Evolutionary conservation across 2,888 invertebrate genomes (phyloP).

Genomic region (Charanyca ferruginea): DNA sequence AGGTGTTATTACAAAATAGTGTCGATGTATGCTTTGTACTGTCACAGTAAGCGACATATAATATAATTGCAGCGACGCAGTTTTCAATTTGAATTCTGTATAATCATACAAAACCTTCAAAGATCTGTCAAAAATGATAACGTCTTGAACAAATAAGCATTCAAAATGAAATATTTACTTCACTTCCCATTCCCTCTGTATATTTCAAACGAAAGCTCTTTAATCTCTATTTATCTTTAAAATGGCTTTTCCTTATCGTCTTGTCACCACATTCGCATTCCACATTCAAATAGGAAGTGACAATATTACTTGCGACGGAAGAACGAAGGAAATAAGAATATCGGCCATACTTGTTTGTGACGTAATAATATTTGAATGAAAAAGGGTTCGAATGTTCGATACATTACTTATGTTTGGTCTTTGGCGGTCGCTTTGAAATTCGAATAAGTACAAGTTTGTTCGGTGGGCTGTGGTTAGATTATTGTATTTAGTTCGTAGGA

Average conservation of each 20-base stretch:
- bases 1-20: too few relatives aligned
- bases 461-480: slow-evolving; percentile 31
- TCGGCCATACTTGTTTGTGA: slow-evolving; percentile 66
- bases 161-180: slow-evolving; percentile 17
- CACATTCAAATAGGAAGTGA: slow-evolving; percentile 59
- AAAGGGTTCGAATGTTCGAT: slow-evolving; percentile 63
- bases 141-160: not conserved
- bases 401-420: slow-evolving; percentile 38
- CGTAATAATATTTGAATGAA: slow-evolving; percentile 71
- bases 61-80: too few relatives aligned
- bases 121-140: not conserved
- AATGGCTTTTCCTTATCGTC: slow-evolving; percentile 50
- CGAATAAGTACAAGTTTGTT: slow-evolving; percentile 30
- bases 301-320: slow-evolving; percentile 57
- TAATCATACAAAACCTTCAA: not conserved
- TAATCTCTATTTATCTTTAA: slow-evolving; percentile 55
- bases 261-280: slow-evolving; percentile 49
- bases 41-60: too few relatives aligned
- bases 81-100: too few relatives aligned
- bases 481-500: slow-evolving; percentile 17
- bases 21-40: too few relatives aligned
- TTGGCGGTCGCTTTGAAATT: slow-evolving; percentile 40
- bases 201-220: slow-evolving; percentile 37
- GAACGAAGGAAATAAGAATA: slow-evolving; percentile 59
- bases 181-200: slow-evolving; percentile 2